Base-by-base conservation (phyloP, 1,140 invertebrate species). In the Araneus ventricosus region DNA sequence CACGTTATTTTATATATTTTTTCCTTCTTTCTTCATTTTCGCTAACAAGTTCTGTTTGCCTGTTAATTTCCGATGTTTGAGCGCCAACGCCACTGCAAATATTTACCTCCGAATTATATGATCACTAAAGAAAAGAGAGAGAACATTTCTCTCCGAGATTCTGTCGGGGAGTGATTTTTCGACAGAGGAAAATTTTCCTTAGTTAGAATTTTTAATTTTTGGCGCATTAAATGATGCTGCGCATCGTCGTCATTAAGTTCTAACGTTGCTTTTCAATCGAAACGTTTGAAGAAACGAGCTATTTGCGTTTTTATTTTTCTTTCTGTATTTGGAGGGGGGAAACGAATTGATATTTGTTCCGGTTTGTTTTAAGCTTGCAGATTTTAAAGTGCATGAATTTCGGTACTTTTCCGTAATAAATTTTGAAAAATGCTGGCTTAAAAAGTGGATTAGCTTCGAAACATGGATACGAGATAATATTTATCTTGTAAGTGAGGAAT, bases 1-100 rank as follows among this genome's bases (percentile, higher is more conserved):
- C 6, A 24, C 39, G 27, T 70, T 41, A 63, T 70, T 88, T 88
- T 27, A 37, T 22, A 39, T 70, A 41, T 88, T 88, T 70, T 39
- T 39, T 45, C 6, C n/a, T 70, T 41, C 67, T 67, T 67, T 24
- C 41, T 75, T 89, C 70, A 75, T 89, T 52, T 45, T 20, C 37
- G 61, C 45, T 45, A 84, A 84, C 39, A 84, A 41, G 63, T 70
- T 88, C 80, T 91, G 80, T 91, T 91, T 91, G 90, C 80, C 67
- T 91, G 90, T 91, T 91, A 91, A 91, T 91, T 91, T 91, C 57
- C 79, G 59, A 67, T 91, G 79, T 91, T 91, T 84, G 90, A 84
- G 80, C 30, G 90, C 17, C 34, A 34, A 57, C 45, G 57, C 57
- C 27, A 8, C 57, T 22, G 79, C 90, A 91, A 91, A 91, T 91